Base-by-base conservation (phyloP, 2,888 invertebrate species). In the Lochmaea crataegi region DNA sequence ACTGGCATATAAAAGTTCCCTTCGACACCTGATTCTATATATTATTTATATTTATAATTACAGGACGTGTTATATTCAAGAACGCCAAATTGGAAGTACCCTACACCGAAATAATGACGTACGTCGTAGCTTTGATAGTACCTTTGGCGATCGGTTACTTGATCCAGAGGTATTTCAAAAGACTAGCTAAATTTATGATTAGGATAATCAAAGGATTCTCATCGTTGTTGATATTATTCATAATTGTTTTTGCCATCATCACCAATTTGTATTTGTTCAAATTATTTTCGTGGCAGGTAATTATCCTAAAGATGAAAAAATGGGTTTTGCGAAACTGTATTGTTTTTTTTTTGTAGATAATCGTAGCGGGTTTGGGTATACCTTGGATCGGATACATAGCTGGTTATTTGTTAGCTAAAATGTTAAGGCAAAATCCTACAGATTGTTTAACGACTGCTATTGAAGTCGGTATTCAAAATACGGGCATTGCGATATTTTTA, bases 391-490 rank as follows among this genome's bases (percentile, higher is more conserved):
- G 96, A 0, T 96, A 95, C 85, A 67, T 88, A 2, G 87, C 91
- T 51, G 96, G 96, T 2, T 93, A 91, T 84, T 58, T 89, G 10
- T 80, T 91, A 0, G 92, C 95, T 0, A 87, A 89, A 67, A 38
- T 91, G 0, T 87, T 90, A 14, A 88, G 89, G 38, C 94, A 94
- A 83, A 88, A 91, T 6, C 85, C 89, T 58, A 85, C 89, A 3
- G 95, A 97, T 85, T 88, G 92, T 2, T 87, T 95, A n/a, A 96
- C 98, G 6, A 96, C 98, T 82, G 93, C 95, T 64, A 93, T 98
- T 65, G 98, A 98, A 88, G 95, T 96, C 5, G 96, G 97, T 66
- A 92, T 97, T 68, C 97, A 97, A 87, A 98, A 98, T 87, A 96
- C 97, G 0, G 97, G 96, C 58, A 92, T 98, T 76, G 91, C 97